Percentiles rank a stretch among this genome's conserved stretches.
Conservation (phyloP, 1,140 invertebrate species). For the Drosophila pruinosa region DNA sequence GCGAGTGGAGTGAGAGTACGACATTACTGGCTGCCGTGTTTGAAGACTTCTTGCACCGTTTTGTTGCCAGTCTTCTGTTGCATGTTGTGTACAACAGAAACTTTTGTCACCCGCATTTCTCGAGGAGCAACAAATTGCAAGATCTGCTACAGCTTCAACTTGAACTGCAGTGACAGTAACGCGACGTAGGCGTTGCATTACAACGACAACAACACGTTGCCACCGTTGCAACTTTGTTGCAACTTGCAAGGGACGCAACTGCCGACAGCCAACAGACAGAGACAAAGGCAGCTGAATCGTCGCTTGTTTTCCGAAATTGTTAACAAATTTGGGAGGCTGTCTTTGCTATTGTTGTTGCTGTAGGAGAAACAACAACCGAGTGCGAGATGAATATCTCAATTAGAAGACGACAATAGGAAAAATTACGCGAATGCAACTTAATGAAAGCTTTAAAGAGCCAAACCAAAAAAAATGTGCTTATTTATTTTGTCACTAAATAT, state of each 20-base stretch:
- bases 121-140: conserved; percentile 16
- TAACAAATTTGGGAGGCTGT: conserved; percentile 40
- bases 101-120: conserved; percentile 48
- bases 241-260: conserved; percentile 5
- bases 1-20: neutral
- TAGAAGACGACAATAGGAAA: neutral
- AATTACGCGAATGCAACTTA: neutral
- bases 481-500: no score
- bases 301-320: conserved; percentile 42
- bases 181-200: conserved; percentile 36
- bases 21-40: conserved; percentile 6
- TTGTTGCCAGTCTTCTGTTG: conserved; percentile 13
- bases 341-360: neutral
- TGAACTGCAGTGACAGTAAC: conserved; percentile 1
- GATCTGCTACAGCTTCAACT: conserved; percentile 41
- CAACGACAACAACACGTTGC: conserved; percentile 2
- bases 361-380: neutral
- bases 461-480: no score
- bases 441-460: neutral
- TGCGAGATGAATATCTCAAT: conserved; percentile 35
- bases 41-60: conserved; percentile 14
- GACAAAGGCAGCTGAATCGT: conserved; percentile 10
- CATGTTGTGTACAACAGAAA: conserved; percentile 4
- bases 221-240: neutral
- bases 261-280: neutral